Base-by-base conservation (phyloP, 2,888 invertebrate species). In the Willowsia nigromaculata region DNA sequence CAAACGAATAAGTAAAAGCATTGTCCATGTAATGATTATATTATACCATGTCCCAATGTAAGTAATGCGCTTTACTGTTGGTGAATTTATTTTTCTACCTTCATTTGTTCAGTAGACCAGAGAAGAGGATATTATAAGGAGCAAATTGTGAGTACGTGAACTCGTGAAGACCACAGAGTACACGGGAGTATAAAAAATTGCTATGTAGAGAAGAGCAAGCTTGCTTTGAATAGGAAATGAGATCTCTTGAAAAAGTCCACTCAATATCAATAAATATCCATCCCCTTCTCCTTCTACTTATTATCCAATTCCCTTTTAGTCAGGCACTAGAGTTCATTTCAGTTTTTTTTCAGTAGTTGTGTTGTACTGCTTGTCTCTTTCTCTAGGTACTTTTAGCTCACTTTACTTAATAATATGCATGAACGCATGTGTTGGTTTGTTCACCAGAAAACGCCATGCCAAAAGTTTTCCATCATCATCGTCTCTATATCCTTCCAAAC, bases 211-310 rank as follows among this genome's bases (percentile, higher is more conserved):
- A 53, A 4, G 53, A 18, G 53, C 5, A 53, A 53, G 59, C 59
- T 25, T 18, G 59, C 27, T 59, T 62, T 85, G 78, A 85, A 78
- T 85, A 53, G 85, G 85, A 78, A 85, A 85, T 85, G 85, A 85
- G 85, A 78, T 85, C 85, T 74, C 78, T 85, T 85, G 76, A 56
- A 50, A 82, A 53, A 68, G 84, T 84, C 85, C 85, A 85, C 78
- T 78, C 65, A 71, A 68, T 87, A 81, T 86, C 78, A 86, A 86
- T 86, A 86, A 86, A 78, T 84, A 83, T 83, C 43, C 37, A 22
- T 76, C 71, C 53, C 71, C 84, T 37, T 84, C 83, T 27, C 22
- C 53, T 53, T 53, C 18, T 53, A 18, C 53, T 18, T 40, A 83
- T 85, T 59, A 85, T 59, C 62, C 53, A 83, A 43, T 82, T 27